Evolutionary conservation across 2,888 invertebrate species (phyloP), one percentile per base, ranked within the genome.

Genomic region (Schizaphis graminum): DNA sequence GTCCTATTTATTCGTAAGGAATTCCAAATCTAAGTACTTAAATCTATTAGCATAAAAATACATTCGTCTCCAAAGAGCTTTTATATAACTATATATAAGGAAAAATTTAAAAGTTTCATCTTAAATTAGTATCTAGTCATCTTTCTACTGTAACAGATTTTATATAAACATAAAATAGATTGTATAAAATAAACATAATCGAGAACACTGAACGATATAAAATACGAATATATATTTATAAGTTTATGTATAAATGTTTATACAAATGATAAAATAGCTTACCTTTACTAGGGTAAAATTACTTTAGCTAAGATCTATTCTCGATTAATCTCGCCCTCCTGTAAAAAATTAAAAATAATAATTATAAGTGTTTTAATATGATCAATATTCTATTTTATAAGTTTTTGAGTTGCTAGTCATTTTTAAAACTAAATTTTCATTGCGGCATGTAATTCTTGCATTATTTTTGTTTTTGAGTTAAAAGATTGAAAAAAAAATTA

Each of bases 41-140:
- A 85, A 85, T 85, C 44, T 85, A 85, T 85, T 44, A 41, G 44
- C 26, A 85, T 85, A 85, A 85, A 85, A 24, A 85, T 44, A 44
- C 85, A 85, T 85, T 85, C 85, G 85, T 85, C 85, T 85, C 85
- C 26, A 85, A 85, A 85, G 44, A 44, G 26, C 26, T 85, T 85
- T 85, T 85, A 44, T 85, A 26, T 85, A 85, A 44, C 85, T 44
- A 44, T 85, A 44, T 85, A 77, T 35, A 35, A 35, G 77, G 8
- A 44, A 35, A 44, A 35, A 85, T 41, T 85, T 85, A 44, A 85
- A 85, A 85, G 41, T 44, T 85, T 85, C 44, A 3, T 44, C 44
- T 41, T 85, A 24, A 85, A 85, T 85, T 41, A 44, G 26, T 35
- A 77, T 77, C 35, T 77, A 47, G 1, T 87, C 3, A 41, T n/a